These are phyloP conservation scores for Drosophila jambulina DNA, from an alignment of 1,140 invertebrate genomes.

Conservation along the genomic window DNA sequence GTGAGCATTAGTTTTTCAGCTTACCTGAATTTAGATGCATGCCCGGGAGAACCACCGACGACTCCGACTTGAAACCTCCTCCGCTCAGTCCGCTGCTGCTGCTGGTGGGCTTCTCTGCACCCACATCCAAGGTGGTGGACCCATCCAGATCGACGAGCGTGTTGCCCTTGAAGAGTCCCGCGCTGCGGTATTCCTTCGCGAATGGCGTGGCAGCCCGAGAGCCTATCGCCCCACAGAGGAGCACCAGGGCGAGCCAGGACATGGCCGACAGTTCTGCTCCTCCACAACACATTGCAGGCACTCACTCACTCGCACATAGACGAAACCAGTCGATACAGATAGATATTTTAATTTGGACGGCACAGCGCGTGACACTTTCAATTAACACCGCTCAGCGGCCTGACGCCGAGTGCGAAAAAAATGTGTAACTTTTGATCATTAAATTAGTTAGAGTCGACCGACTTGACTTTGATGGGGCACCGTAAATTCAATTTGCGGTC, in stretches of 20 bases:
- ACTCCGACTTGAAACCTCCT: constrained; percentile 62
- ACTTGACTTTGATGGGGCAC: constrained; percentile 48
- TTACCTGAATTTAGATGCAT: constrained; percentile 19
- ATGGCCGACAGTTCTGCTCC: constrained; percentile 52
- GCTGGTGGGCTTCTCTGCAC: constrained; percentile 54
- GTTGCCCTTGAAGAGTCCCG: constrained; percentile 63
- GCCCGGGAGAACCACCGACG: constrained; percentile 66
- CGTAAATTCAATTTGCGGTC: constrained; percentile 68
- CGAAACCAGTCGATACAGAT: constrained; percentile 18
- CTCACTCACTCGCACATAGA: constrained; percentile 43
- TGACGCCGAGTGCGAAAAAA: constrained; percentile 48
- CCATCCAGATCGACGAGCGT: constrained; percentile 65
- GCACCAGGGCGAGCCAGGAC: constrained; percentile 37
- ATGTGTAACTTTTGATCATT: constrained; percentile 59
- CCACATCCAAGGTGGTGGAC: constrained; percentile 66
- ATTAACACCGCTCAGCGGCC: constrained; percentile 53
- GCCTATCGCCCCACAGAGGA: constrained; percentile 40
- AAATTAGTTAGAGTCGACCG: constrained; percentile 65
- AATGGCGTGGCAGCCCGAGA: constrained; percentile 59
- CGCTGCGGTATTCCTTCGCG: constrained; percentile 74
- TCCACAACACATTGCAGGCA: constrained; percentile 48
- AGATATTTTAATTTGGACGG: constrained; percentile 43
- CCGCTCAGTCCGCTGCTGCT: constrained; percentile 26
- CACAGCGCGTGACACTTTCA: constrained; percentile 64
- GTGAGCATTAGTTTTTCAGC: neutral